Evolutionary conservation across 2,888 invertebrate species (phyloP).

Genomic region (Lepidonotus clava): DNA sequence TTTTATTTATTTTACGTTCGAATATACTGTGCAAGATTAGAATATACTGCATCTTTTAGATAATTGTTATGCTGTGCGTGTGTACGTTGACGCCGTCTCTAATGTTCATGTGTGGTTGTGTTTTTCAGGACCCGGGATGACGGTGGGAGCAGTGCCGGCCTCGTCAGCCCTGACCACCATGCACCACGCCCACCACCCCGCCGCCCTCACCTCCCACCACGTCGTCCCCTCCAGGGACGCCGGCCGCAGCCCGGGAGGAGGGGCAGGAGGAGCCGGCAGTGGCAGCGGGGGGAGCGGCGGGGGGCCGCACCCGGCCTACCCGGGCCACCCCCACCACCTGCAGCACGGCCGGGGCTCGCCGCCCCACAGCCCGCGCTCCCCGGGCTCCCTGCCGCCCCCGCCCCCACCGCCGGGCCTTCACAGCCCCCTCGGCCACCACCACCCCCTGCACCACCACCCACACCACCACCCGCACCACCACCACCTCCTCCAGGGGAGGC

Average conservation of each 20-base stretch:
- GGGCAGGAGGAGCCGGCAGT: neutral
- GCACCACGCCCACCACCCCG: constrained; percentile 16
- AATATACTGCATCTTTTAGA: neutral
- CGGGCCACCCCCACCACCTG: constrained; percentile 30
- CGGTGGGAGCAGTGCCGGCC: constrained; percentile 44
- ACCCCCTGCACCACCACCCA: neutral
- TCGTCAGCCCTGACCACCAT: constrained; percentile 30
- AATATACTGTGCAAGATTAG: too few relatives aligned
- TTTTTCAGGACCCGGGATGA: constrained; percentile 53
- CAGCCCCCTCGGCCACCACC: neutral
- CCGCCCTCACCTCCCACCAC: constrained; percentile 22
- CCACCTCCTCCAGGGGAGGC: neutral
- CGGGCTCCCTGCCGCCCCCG: neutral
- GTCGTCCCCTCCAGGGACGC: constrained; percentile 31
- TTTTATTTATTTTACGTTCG: too few relatives aligned
- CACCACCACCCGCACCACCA: neutral
- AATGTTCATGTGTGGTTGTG: neutral
- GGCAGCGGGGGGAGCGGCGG: neutral
- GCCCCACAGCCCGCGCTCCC: neutral
- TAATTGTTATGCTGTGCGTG: too few relatives aligned
- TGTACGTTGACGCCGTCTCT: neutral
- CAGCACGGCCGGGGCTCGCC: neutral
- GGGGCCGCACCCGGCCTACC: constrained; percentile 36
- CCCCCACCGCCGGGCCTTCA: neutral
- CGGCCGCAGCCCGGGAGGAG: neutral